Percentiles rank a stretch among this genome's conserved stretches.
Conservation (phyloP, 2,797 vertebrate species). For the Clarias fuscus region DNA sequence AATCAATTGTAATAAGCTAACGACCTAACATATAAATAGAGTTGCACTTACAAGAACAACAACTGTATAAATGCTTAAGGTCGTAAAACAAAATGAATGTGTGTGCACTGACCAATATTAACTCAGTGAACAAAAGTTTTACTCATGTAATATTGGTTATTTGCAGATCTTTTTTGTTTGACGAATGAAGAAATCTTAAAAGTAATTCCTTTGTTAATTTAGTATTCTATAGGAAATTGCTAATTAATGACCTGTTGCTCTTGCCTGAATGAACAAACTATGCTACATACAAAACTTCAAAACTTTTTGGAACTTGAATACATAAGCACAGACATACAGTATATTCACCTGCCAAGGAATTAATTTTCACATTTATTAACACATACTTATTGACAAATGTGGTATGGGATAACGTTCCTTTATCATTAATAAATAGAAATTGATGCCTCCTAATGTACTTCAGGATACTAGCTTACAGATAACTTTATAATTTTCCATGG, state of each 20-base stretch:
- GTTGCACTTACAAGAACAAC: neutral
- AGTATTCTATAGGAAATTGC: neutral
- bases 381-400: slow-evolving; percentile 23
- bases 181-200: neutral
- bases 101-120: neutral
- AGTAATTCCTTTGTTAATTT: neutral
- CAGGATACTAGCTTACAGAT: slow-evolving; percentile 12
- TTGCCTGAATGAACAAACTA: neutral
- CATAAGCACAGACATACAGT: slow-evolving; percentile 24
- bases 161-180: neutral
- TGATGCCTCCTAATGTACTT: slow-evolving; percentile 15
- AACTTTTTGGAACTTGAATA: slow-evolving; percentile 25
- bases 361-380: slow-evolving; percentile 24
- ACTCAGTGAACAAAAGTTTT: neutral
- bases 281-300: neutral
- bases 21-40: neutral
- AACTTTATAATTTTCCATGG: slow-evolving; percentile 25
- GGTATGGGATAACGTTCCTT: neutral
- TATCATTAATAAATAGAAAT: slow-evolving; percentile 13
- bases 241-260: neutral
- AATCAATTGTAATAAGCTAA: neutral
- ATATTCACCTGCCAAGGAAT: slow-evolving; percentile 17
- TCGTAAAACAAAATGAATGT: neutral
- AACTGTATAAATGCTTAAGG: neutral
- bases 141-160: neutral